Conservation (phyloP, 2,888 invertebrate genomes). For the Opisthograptis luteolata region DNA sequence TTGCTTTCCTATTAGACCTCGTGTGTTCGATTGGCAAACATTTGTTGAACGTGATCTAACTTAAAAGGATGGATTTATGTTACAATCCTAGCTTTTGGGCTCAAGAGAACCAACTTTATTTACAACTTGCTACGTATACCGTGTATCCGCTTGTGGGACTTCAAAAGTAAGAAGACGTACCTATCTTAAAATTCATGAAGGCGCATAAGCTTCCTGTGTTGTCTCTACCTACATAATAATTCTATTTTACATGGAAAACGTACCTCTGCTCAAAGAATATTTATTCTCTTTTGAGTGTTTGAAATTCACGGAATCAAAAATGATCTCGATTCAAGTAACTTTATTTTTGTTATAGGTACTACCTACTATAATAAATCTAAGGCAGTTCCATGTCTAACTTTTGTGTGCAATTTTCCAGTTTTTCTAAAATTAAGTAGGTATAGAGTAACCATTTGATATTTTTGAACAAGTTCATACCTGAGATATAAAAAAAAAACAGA, state of each 20-base stretch:
- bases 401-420: too few relatives aligned
- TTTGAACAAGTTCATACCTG: too few relatives aligned
- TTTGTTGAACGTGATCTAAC: constrained; percentile 77
- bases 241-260: constrained; percentile 38
- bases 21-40: constrained; percentile 70
- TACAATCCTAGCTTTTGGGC: constrained; percentile 59
- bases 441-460: too few relatives aligned
- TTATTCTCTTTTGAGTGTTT: constrained; percentile 29
- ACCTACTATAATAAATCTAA: too few relatives aligned
- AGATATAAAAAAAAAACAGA: too few relatives aligned
- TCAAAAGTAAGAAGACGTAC: constrained; percentile 59
- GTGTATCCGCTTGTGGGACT: constrained; percentile 31
- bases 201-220: constrained; percentile 44
- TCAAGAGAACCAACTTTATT: constrained; percentile 62
- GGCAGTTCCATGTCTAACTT: too few relatives aligned
- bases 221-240: constrained; percentile 37
- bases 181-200: constrained; percentile 63
- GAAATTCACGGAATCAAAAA: constrained; percentile 23
- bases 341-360: too few relatives aligned
- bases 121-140: constrained; percentile 48
- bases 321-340: too few relatives aligned
- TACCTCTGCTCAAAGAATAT: constrained; percentile 25
- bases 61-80: constrained; percentile 71
- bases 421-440: too few relatives aligned
- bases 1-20: constrained; percentile 69